Base-by-base conservation (phyloP, 1,140 invertebrate species). In the Lutraria rhynchaena region DNA sequence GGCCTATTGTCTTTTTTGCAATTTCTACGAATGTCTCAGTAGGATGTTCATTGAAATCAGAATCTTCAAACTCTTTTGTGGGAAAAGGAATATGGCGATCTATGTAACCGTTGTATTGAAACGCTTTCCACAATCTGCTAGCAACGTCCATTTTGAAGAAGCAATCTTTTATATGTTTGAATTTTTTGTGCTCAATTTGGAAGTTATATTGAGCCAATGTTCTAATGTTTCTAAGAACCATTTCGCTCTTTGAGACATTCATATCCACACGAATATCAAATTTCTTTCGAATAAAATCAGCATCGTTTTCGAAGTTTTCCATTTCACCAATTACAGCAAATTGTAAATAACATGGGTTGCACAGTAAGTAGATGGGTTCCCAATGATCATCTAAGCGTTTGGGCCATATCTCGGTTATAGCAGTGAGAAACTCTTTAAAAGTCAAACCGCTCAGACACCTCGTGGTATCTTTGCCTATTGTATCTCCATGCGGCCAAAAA, bases 341-440 rank as follows among this genome's bases (percentile, higher is more conserved):
- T 9, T 67, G 4, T 31, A 77, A 51, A 15, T 33, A 24, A 35
- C 83, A 83, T 44, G 85, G 76, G 31, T 61, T 71, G 63, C 85
- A 86, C 3, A 81, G 46, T 9, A 65, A 35, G 55, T 67, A 49
- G 31, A 86, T 65, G 24, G 83, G 83, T 17, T 58, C 65, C 55
- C 63, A 85, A 51, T 86, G 85, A 0, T 41, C 57, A 57, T 86
- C 82, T 27, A 85, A 46, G 1, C 24, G 29, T 22, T 17, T 41
- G 0, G 49, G 41, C 19, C 46, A 60, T 19, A n/a, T 27, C 0
- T 19, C 27, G 0, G 63, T 61, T n/a, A 85, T 63, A 61, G 74
- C 80, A 3, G 55, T 27, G 3, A 87, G 29, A 49, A 87, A 87
- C 37, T 87, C 86, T 5, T 44, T 22, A 70, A 87, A 87, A 15